A percentile compares a stretch with the other conserved stretches of the same genome.
Evolutionary conservation across 2,113 vertebrate species (phyloP).

Genomic region (Lagopus muta): DNA sequence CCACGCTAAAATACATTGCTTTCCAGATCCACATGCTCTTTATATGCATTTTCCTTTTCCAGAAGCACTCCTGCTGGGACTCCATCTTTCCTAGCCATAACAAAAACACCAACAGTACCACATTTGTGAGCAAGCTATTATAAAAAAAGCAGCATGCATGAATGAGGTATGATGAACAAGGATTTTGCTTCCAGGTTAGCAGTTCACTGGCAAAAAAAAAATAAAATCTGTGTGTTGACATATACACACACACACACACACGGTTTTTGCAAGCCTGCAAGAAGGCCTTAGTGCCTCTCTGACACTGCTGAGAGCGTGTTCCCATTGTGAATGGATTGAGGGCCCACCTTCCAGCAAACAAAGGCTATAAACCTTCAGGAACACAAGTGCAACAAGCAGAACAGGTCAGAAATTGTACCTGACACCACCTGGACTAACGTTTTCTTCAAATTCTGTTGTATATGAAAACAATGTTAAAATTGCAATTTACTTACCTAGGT

Average conservation of each 20-base stretch:
- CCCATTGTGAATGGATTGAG: neutral
- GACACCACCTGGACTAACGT: neutral
- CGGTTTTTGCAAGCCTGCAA: neutral
- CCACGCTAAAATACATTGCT: neutral
- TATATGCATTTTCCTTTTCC: neutral
- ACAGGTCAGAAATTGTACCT: neutral
- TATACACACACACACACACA: neutral
- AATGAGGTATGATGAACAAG: too few species aligned
- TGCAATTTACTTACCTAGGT: constrained; percentile 78
- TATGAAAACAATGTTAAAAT: constrained; percentile 31
- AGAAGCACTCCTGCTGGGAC: neutral
- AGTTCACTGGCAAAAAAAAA: too few species aligned
- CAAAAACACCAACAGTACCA: neutral
- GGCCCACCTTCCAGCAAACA: neutral
- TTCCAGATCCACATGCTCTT: neutral
- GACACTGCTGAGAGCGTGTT: neutral
- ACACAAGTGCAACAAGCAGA: neutral
- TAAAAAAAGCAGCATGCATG: neutral
- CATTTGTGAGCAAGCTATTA: neutral
- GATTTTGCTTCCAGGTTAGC: too few species aligned
- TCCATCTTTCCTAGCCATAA: constrained; percentile 1
- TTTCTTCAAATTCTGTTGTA: neutral
- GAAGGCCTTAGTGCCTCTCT: neutral
- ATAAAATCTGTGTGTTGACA: too few species aligned
- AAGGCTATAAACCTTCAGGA: neutral